These are phyloP conservation scores for Drosophila albomicans DNA, from an alignment of 1,140 invertebrate genomes.

Conservation along the genomic window DNA sequence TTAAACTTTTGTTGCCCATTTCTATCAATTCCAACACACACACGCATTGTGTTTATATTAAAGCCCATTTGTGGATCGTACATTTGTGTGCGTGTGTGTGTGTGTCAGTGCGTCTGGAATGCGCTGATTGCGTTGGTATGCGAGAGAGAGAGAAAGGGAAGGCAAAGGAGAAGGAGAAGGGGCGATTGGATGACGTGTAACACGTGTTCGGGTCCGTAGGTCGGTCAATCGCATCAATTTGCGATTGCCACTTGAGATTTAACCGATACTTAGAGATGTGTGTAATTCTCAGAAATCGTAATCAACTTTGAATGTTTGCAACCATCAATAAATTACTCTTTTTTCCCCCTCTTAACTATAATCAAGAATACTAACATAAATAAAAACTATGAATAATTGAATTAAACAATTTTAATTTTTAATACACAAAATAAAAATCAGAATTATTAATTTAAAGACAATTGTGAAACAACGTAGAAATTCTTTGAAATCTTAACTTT, in stretches of 20 bases:
- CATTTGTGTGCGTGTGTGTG: background rate
- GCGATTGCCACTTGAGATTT: background rate
- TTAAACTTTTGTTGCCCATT: conserved; percentile 24
- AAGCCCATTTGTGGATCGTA: conserved; percentile 8
- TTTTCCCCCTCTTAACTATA: too few species aligned
- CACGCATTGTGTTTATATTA: conserved; percentile 26
- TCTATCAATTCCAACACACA: conserved; percentile 39
- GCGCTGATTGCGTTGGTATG: background rate
- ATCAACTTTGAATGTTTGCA: background rate
- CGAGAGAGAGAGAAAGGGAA: too few species aligned
- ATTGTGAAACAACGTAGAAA: too few species aligned
- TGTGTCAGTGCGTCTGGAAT: background rate
- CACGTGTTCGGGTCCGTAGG: conserved; percentile 79
- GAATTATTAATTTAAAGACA: too few species aligned
- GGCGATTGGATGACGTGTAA: conserved; percentile 29
- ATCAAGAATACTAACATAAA: too few species aligned
- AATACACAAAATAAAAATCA: too few species aligned
- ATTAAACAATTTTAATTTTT: too few species aligned
- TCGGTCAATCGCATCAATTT: conserved; percentile 51
- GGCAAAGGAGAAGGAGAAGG: background rate
- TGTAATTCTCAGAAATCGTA: background rate
- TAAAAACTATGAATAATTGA: too few species aligned
- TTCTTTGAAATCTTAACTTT: too few species aligned
- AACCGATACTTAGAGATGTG: conserved; percentile 1
- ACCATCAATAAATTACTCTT: too few species aligned